A percentile compares a stretch with the other conserved stretches of the same genome.
These are phyloP conservation scores for Scrobipalpa atriplicella DNA, from an alignment of 2,888 invertebrate genomes.

Conservation along the genomic window DNA sequence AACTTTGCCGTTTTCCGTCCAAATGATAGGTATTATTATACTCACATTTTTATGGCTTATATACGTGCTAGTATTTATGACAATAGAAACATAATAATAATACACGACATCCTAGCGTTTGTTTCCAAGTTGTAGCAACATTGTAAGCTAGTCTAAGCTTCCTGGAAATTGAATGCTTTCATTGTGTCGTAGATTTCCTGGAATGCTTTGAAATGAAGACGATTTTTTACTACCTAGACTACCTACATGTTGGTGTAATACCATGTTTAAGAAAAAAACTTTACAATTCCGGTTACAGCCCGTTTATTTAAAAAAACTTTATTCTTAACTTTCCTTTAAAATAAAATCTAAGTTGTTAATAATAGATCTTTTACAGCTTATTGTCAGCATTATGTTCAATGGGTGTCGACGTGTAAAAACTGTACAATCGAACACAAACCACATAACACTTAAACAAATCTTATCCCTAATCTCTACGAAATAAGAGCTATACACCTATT, in stretches of 20 bases:
- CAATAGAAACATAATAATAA: neutral
- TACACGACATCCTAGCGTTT: neutral
- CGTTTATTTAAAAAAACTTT: too few relatives aligned
- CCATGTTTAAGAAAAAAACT: too few relatives aligned
- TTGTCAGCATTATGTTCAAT: neutral
- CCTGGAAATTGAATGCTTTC: constrained; percentile 5
- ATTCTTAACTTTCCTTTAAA: too few relatives aligned
- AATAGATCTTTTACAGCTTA: neutral
- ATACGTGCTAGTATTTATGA: too few relatives aligned
- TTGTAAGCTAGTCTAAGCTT: constrained; percentile 11
- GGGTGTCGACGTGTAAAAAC: constrained; percentile 5
- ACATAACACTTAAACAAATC: too few relatives aligned
- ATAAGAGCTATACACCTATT: neutral
- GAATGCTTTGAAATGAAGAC: neutral
- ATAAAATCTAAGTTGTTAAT: neutral
- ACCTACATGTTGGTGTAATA: too few relatives aligned
- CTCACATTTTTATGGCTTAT: too few relatives aligned
- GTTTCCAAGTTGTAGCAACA: constrained; percentile 1
- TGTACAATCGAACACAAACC: neutral
- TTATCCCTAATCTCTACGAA: neutral
- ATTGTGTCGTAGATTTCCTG: neutral
- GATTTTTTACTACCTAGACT: too few relatives aligned
- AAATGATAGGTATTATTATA: too few relatives aligned
- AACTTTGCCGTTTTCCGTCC: too few relatives aligned
- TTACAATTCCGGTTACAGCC: too few relatives aligned